A percentile compares a stretch with the other conserved stretches of the same genome.
These are phyloP conservation scores for Alentia gelatinosa DNA, from an alignment of 2,888 invertebrate species.

Conservation along the genomic window DNA sequence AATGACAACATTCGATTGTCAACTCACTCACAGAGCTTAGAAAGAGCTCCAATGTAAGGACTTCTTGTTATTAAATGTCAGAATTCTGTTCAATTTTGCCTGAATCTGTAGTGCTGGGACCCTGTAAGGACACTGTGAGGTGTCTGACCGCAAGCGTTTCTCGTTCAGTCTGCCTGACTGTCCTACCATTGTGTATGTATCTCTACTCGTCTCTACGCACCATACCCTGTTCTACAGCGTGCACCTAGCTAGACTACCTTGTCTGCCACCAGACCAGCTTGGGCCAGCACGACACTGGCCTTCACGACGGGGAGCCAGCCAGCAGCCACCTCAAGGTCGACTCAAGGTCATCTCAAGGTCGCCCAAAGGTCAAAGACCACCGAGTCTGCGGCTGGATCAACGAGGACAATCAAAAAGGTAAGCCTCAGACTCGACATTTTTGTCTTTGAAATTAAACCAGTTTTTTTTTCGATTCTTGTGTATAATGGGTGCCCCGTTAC, in stretches of 20 bases:
- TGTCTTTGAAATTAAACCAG: not conserved
- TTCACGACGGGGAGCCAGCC: not conserved
- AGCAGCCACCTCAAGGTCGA: not conserved
- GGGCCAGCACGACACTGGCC: not conserved
- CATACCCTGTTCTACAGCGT: constrained; percentile 45
- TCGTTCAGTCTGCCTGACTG: not conserved
- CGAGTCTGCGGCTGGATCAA: not conserved
- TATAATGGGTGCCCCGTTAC: not conserved
- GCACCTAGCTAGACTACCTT: constrained; percentile 5
- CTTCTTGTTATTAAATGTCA: not conserved
- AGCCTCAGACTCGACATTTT: not conserved
- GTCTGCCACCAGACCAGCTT: not conserved
- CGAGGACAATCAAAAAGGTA: not conserved
- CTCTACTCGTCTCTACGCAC: constrained; percentile 14
- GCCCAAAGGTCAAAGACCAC: not conserved
- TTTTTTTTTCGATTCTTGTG: no score
- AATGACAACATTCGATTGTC: constrained; percentile 38
- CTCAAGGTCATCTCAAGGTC: not conserved
- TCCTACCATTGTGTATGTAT: not conserved
- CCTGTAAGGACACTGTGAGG: not conserved
- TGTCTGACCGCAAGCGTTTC: not conserved
- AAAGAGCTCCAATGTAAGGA: constrained; percentile 7
- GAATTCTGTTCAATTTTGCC: not conserved
- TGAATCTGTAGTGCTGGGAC: not conserved
- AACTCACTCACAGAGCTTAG: constrained; percentile 46